A percentile compares a stretch with the other conserved stretches of the same genome.
Conservation (phyloP, 2,888 invertebrate genomes). For the Leucoma salicis region DNA sequence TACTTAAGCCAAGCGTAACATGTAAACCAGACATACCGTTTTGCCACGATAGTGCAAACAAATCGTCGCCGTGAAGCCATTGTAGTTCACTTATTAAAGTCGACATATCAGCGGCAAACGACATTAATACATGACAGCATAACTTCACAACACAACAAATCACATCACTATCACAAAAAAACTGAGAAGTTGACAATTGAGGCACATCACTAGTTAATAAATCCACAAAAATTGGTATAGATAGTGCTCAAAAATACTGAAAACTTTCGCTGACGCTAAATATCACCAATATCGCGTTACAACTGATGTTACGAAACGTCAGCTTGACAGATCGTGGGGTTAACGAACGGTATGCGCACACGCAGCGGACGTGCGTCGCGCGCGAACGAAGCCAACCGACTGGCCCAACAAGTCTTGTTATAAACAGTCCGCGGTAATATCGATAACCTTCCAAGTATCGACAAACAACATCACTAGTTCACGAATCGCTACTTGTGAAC, state of each 20-base stretch:
- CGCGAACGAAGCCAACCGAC: constrained; percentile 61
- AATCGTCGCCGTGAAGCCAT: constrained; percentile 78
- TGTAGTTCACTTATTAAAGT: constrained; percentile 73
- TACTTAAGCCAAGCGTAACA: neutral
- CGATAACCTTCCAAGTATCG: constrained; percentile 58
- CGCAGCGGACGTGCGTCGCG: constrained; percentile 56
- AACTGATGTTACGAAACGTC: constrained; percentile 61
- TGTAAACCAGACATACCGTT: constrained; percentile 61
- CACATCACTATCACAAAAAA: constrained; percentile 63
- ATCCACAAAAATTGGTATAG: constrained; percentile 18
- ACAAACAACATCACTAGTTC: constrained; percentile 49
- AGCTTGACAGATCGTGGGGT: constrained; percentile 69
- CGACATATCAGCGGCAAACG: constrained; percentile 75
- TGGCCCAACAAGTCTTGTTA: constrained; percentile 37
- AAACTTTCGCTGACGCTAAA: constrained; percentile 31
- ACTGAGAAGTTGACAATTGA: constrained; percentile 38
- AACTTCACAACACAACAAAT: constrained; percentile 54
- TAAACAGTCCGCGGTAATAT: constrained; percentile 70
- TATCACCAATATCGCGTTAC: constrained; percentile 36
- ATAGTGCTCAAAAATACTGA: constrained; percentile 24
- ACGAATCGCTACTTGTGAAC: constrained; percentile 44
- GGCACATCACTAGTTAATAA: constrained; percentile 48
- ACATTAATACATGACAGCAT: constrained; percentile 72
- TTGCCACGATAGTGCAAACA: constrained; percentile 76
- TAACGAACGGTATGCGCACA: constrained; percentile 54